Conservation (phyloP, 2,113 vertebrate species). For the Calyptommatus sinebrachiatus region DNA sequence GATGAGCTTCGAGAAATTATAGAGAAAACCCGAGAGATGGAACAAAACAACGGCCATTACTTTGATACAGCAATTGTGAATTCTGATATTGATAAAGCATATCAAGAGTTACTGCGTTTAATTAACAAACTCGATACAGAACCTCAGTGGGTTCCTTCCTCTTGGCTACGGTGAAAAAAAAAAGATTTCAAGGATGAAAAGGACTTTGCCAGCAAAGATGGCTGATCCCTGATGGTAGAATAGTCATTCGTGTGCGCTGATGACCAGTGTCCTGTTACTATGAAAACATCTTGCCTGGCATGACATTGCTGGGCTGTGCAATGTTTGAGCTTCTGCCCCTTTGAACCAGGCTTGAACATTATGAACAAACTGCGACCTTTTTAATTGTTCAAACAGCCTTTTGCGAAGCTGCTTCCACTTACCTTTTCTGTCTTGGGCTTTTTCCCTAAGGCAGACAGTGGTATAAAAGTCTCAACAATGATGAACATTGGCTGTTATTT, state of each 20-base stretch:
- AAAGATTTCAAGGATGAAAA: constrained; percentile 29
- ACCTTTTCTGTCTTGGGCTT: constrained; percentile 53
- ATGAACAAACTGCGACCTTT: constrained; percentile 53
- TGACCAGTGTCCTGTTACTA: constrained; percentile 32
- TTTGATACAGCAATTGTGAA: constrained; percentile 91
- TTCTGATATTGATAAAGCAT: constrained; percentile 85
- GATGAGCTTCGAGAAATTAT: constrained; percentile 91
- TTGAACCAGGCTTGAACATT: constrained; percentile 51
- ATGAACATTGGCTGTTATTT: constrained; percentile 71
- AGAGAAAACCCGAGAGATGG: constrained; percentile 95
- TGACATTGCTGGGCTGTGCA: constrained; percentile 29
- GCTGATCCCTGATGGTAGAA: constrained; percentile 15
- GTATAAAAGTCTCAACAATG: constrained; percentile 56
- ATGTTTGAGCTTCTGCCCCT: constrained; percentile 46
- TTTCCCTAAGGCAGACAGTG: constrained; percentile 55
- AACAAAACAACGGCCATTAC: constrained; percentile 89
- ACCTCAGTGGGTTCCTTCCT: constrained; percentile 96
- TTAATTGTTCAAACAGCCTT: constrained; percentile 57
- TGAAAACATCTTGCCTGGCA: constrained; percentile 16
- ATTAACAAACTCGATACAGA: constrained; percentile 94
- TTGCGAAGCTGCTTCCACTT: constrained; percentile 54
- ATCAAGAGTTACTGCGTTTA: constrained; percentile 85
- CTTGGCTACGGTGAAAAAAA: constrained; percentile 85
- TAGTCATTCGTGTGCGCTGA: constrained; percentile 42
- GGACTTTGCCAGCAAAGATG: constrained; percentile 36